A percentile compares a stretch with the other conserved stretches of the same genome.
These are phyloP conservation scores for Reinhardtius hippoglossoides DNA, from an alignment of 2,113 vertebrate genomes.

Conservation along the genomic window DNA sequence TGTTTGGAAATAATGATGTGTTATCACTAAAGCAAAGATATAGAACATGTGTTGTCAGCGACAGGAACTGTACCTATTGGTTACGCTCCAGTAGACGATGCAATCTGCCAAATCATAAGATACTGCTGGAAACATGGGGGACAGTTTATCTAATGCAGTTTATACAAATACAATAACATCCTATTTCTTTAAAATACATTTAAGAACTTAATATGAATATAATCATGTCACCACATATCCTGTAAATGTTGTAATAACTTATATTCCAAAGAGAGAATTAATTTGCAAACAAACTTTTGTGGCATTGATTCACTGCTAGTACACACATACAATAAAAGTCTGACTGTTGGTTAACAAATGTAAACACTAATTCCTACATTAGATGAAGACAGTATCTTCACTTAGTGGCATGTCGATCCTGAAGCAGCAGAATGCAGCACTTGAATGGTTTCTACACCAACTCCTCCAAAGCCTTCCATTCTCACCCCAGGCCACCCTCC, in stretches of 20 bases:
- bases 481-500: conserved; percentile 13
- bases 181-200: neutral
- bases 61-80: neutral
- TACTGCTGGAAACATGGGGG: neutral
- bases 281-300: no score
- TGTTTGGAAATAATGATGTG: neutral
- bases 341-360: neutral
- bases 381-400: conserved; percentile 12
- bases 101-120: neutral
- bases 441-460: conserved; percentile 4
- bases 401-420: conserved; percentile 25
- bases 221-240: no score
- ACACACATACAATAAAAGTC: neutral
- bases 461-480: neutral
- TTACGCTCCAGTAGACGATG: neutral
- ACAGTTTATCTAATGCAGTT: neutral
- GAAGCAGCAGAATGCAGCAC: conserved; percentile 23
- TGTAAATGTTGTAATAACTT: no score
- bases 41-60: neutral
- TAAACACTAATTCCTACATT: neutral
- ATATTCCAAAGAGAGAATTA: no score
- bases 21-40: neutral
- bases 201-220: no score
- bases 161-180: neutral
- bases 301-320: no score